Percentiles rank a stretch among this genome's conserved stretches.
Evolutionary conservation across 2,113 vertebrate species (phyloP).

Genomic region (Bagarius yarrelli): DNA sequence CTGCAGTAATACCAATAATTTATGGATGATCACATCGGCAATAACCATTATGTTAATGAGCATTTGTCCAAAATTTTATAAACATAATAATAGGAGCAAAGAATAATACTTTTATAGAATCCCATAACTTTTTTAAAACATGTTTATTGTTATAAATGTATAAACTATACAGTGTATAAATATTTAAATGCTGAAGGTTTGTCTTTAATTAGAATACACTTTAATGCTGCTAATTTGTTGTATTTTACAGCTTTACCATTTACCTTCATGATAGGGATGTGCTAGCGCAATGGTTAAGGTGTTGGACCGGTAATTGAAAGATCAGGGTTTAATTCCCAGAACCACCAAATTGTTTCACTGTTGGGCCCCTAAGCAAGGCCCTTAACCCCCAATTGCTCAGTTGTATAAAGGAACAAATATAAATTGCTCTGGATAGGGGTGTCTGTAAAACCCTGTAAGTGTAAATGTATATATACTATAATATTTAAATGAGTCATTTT

Average conservation of each 20-base stretch:
- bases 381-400: no score
- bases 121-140: not conserved
- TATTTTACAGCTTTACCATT: not conserved
- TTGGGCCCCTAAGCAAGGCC: no score
- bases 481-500: not conserved
- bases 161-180: not conserved
- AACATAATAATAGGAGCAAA: not conserved
- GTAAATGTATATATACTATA: not conserved
- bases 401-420: no score
- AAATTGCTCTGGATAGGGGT: no score
- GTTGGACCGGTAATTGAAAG: no score
- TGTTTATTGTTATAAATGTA: not conserved
- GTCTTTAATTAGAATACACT: not conserved
- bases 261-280: not conserved
- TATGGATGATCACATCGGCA: not conserved
- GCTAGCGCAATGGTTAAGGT: no score
- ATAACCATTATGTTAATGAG: not conserved
- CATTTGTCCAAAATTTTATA: not conserved
- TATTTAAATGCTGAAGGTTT: not conserved
- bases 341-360: no score
- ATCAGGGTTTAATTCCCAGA: no score
- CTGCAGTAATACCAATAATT: not conserved
- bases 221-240: not conserved
- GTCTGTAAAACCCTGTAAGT: no score
- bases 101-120: not conserved